Base-by-base conservation (phyloP, 2,888 invertebrate genomes). In the Andrena dorsata region DNA sequence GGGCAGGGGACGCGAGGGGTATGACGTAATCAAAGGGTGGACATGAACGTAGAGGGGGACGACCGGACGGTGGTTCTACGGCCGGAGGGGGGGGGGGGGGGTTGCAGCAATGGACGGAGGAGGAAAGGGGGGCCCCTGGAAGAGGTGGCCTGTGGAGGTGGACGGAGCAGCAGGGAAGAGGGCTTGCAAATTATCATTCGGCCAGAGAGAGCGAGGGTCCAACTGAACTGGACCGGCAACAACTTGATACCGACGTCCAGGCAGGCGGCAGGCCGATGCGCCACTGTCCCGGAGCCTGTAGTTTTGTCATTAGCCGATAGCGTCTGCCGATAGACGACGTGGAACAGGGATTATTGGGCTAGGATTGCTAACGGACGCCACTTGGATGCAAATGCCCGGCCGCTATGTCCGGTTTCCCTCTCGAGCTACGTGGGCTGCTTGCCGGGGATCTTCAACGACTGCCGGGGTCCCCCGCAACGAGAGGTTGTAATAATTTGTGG, bases 301-400 rank as follows among this genome's bases (percentile, higher is more conserved):
- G 93, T 94, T 94, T 94, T 93, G 93, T 93, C 93, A 93, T 94
- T 94, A 94, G 93, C 91, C 93, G 92, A 93, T 93, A 93, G 91
- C 92, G 91, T 91, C 91, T 89, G 89, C 89, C 91, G 91, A 93
- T 93, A 91, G 93, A 92, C 89, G 90, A 89, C 87, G 90, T 83
- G 89, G 90, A 89, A 90, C 87, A 84, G 90, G 92, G 92, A 94
- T 93, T 93, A 93, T 94, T 93, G 93, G 91, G 91, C 92, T 91
- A 92, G 91, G 92, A 93, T 93, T 92, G 91, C 90, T 91, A 90
- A 89, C 88, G 87, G 90, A 90, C 89, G 90, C 89, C 91, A 93
- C 93, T 93, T 92, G 92, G 91, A 92, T 93, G 93, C 93, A 93
- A 93, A 93, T 93, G 90, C 85, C 88, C 86, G 41, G 89, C 79